Conservation (phyloP, 2,797 vertebrate species). For the Esox lucius region DNA sequence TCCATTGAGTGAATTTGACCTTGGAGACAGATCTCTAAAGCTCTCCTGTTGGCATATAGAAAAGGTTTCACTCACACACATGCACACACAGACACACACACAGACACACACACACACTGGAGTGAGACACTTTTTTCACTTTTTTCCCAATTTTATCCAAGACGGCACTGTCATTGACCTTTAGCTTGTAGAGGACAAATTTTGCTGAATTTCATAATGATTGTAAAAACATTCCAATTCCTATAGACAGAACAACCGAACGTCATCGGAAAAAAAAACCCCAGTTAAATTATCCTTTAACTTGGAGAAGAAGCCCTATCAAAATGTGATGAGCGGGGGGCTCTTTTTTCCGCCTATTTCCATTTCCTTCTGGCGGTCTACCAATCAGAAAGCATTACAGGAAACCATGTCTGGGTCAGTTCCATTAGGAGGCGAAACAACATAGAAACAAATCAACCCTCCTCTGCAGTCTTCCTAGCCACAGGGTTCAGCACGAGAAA, state of each 20-base stretch:
- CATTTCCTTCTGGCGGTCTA: slow-evolving; percentile 25
- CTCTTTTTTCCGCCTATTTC: slow-evolving; percentile 25
- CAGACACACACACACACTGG: background rate
- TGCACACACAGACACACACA: background rate
- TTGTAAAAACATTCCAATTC: no score
- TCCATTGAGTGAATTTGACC: slow-evolving; percentile 10
- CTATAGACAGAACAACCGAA: no score
- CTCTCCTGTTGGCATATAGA: background rate
- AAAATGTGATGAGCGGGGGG: slow-evolving; percentile 42
- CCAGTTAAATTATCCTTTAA: slow-evolving; percentile 8
- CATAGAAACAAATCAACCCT: background rate
- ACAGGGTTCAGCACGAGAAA: no score
- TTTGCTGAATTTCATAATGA: no score
- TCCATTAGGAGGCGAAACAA: slow-evolving; percentile 23
- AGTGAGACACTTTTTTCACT: no score
- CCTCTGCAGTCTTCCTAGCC: no score
- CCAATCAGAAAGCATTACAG: slow-evolving; percentile 27
- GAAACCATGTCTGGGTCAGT: slow-evolving; percentile 14
- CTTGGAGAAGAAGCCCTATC: slow-evolving; percentile 35
- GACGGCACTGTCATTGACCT: no score
- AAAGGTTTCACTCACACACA: background rate
- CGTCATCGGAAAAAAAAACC: no score
- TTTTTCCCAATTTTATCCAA: no score
- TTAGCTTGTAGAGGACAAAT: no score
- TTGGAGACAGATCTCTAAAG: background rate